A percentile compares a stretch with the other conserved stretches of the same genome.
Evolutionary conservation across 35 echinoderm and acorn worm species (phyloP).

Genomic region (Anneissia japonica): DNA sequence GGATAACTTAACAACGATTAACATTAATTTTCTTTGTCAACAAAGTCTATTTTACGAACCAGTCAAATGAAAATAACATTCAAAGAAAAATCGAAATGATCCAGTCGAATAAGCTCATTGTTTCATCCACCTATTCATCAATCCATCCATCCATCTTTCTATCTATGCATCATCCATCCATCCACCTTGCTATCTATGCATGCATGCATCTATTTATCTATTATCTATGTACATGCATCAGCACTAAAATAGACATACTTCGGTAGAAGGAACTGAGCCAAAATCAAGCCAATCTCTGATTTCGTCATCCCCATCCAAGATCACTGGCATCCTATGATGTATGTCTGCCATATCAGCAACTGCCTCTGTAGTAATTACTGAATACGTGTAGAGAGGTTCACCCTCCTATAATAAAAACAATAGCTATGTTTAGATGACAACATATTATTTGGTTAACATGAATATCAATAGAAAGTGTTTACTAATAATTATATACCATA

Average conservation of each 20-base stretch:
- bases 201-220: too few species aligned
- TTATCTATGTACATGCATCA: too few species aligned
- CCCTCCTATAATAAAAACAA: conserved; percentile 39
- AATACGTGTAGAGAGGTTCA: conserved; percentile 69
- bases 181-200: not conserved
- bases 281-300: conserved; percentile 81
- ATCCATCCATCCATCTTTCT: not conserved
- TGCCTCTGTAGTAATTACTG: conserved; percentile 72
- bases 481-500: too few species aligned
- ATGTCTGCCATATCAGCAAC: conserved; percentile 53
- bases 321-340: conserved; percentile 85
- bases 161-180: not conserved
- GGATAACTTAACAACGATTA: too few species aligned
- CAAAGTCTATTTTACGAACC: too few species aligned
- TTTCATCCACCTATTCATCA: not conserved
- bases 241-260: too few species aligned
- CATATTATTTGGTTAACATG: not conserved
- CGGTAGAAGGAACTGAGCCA: conserved; percentile 41
- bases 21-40: too few species aligned
- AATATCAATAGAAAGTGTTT: not conserved
- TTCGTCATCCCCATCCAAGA: conserved; percentile 77
- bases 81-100: not conserved
- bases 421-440: too few species aligned
- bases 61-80: too few species aligned
- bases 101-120: not conserved